Base-by-base conservation (phyloP, 2,113 vertebrate genomes). In the Pelecanoides urinatrix region DNA sequence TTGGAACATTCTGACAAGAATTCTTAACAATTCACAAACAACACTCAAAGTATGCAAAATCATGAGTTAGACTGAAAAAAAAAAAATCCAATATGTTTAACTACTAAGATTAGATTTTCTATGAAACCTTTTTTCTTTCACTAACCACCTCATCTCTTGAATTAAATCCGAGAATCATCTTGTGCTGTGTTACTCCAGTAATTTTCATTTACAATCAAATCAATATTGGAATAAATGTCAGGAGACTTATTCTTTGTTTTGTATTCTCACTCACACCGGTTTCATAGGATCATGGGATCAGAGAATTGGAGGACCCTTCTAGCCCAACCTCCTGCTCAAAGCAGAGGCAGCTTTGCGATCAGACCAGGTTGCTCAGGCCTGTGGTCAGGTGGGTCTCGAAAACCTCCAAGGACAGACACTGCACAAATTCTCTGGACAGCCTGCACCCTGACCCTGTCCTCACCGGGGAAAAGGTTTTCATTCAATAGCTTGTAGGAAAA, bases 1-100 rank as follows among this genome's bases (percentile, higher is more conserved):
- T 74, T 76, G 13, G 80, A 95, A 92, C 52, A 92, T 92, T 97
- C 72, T 95, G 63, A 79, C 36, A 96, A 82, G 42, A 88, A 79
- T 75, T 90, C 50, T 96, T 92, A 94, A 30, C 19, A 62, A 52
- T 86, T 95, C 70, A 56, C 23, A 36, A 87, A 58, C 4, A 78
- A 3, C 7, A 52, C 16, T 58, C 26, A 9, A 72, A 85, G 10
- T 52, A 78, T 49, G 9, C 9, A 73, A 90, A 87, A 56, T 19
- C 7, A 17, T 23, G 34, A 67, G 3, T 50, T 53, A 75, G 10
- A 65, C 2, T 5, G 34, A 42, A 79, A 63, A 45, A 79, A 63
- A 45, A 40, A 61, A 86, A 55, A 6, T 9, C 6, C 27, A 27
- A 16, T 29, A 65, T 22, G 15, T 70, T 50, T 91, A 87, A 77